Evolutionary conservation across 2,888 invertebrate species (phyloP), one percentile per base, ranked within the genome.

Genomic region (Synanthedon andrenaeformis): DNA sequence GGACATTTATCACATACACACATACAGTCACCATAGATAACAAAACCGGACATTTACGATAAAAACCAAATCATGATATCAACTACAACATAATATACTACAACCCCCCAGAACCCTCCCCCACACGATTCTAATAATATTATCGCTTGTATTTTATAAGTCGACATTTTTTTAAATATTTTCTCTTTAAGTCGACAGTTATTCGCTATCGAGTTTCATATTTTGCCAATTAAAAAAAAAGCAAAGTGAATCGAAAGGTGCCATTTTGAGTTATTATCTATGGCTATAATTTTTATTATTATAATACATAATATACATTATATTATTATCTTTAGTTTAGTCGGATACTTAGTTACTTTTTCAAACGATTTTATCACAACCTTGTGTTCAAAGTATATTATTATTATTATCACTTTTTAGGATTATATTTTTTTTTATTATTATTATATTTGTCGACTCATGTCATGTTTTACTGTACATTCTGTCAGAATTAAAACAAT

Each of bases 201-300:
- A 55, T 54, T 57, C 14, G 14, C 17, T 49, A 49, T 49, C 13
- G 49, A 12, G 12, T 49, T 49, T 49, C 12, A 49, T 59, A 52
- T 54, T 61, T 62, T 60, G 57, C 61, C 59, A 65, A 70, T 68
- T 66, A 66, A 64, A 62, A 17, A 17, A 57, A 55, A 67, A 70
- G 65, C 68, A 69, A 76, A 76, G 85, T 82, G 81, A 82, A 82
- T 85, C 82, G 74, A 75, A 78, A 78, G 73, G 86, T 86, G 86
- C 86, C 86, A 86, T 86, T 72, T 63, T 73, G 75, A 68, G 64
- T 61, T 63, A 75, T 75, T 69, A 65, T 75, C 67, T 76, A 76
- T 83, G 85, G 85, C 86, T 82, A 83, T 82, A 72, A 35, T 51
- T 17, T 17, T 51, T 51, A 51, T 51, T 17, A n/a, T n/a, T n/a